phyloP scores from a whole-genome alignment of 2,888 invertebrate species.

The Tyria jacobaeae region DNA sequence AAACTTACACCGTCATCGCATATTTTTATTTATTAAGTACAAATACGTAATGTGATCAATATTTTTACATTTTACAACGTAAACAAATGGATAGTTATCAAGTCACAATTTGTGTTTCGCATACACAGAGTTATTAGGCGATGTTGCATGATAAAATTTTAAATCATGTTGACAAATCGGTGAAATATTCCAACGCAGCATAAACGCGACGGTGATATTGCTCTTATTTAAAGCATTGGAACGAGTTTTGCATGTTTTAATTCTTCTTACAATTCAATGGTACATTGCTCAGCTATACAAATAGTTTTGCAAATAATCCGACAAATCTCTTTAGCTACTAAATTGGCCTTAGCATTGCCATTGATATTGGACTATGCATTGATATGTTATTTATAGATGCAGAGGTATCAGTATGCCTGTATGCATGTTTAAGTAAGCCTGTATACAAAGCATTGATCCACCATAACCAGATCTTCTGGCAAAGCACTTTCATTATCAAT shows the following conservation, averaged over 20 bases:
- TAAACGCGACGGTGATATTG: constrained; percentile 1
- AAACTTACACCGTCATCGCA: not conserved
- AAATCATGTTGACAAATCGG: not conserved
- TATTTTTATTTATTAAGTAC: no score
- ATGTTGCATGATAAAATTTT: not conserved
- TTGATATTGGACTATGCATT: no score
- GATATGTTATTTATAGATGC: no score
- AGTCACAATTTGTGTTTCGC: constrained; percentile 1
- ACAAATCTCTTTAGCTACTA: not conserved
- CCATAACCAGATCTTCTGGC: no score
- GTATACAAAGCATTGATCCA: no score
- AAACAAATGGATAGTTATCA: constrained; percentile 1
- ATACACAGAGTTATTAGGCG: not conserved
- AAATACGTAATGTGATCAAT: no score
- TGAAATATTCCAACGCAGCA: constrained; percentile 6
- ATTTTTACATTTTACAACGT: no score
- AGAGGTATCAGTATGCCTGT: no score
- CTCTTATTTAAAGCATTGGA: constrained; percentile 3
- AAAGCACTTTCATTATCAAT: no score
- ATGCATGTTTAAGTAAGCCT: no score
- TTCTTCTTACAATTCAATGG: not conserved
- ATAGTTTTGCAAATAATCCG: not conserved
- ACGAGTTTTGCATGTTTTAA: not conserved
- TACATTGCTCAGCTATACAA: not conserved
- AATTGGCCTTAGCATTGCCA: not conserved